These are phyloP conservation scores for Chelidonichthys spinosus DNA, from an alignment of 2,797 vertebrate species.

Conservation along the genomic window DNA sequence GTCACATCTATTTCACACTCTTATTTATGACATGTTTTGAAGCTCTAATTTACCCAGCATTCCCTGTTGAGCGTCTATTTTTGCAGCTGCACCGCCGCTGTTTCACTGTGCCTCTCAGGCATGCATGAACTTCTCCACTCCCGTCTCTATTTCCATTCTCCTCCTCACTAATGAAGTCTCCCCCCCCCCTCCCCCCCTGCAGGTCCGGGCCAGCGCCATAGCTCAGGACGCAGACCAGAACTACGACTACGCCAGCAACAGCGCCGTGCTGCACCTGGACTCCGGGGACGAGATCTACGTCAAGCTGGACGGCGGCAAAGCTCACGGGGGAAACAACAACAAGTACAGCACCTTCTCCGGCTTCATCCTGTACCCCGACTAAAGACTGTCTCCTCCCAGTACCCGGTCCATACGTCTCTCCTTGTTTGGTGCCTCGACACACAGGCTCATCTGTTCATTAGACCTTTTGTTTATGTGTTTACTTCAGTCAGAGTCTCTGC, in stretches of 20 bases:
- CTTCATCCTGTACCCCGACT: conserved; percentile 97
- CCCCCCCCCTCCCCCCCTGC: conserved; percentile 20
- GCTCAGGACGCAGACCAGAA: conserved; percentile 98
- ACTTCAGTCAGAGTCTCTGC: too few relatives aligned
- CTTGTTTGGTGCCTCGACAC: conserved; percentile 30
- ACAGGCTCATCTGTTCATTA: conserved; percentile 34
- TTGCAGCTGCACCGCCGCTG: conserved; percentile 23
- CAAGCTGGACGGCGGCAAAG: conserved; percentile 97
- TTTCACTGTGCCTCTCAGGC: conserved; percentile 48
- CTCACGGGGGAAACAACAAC: conserved; percentile 99
- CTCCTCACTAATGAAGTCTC: neutral
- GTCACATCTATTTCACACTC: neutral
- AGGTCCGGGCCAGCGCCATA: conserved; percentile 97
- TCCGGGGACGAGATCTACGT: conserved; percentile 97
- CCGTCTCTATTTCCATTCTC: neutral
- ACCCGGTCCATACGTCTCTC: conserved; percentile 11
- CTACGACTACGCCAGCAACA: conserved; percentile 99
- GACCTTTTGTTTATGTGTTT: conserved; percentile 44
- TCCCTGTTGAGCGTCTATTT: conserved; percentile 2
- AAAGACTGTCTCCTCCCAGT: conserved; percentile 39
- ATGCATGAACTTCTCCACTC: conserved; percentile 47
- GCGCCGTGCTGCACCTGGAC: conserved; percentile 95
- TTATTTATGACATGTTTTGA: neutral
- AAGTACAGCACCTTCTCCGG: conserved; percentile 99
- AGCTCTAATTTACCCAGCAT: neutral